These are phyloP conservation scores for Amaurobius ferox DNA, from an alignment of 2,888 invertebrate genomes.

Conservation along the genomic window DNA sequence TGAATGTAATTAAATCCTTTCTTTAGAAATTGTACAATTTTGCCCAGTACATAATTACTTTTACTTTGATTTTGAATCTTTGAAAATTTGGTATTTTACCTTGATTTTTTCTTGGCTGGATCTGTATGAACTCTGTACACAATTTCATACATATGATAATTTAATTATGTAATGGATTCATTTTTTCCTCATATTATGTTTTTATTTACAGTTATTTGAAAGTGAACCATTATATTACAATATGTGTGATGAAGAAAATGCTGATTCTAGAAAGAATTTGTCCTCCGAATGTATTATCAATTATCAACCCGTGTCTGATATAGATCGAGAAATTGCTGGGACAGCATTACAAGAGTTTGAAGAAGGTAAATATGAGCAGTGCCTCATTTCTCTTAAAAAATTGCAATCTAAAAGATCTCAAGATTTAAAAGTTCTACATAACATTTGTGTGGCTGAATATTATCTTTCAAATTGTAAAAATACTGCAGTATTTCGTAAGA, in stretches of 20 bases:
- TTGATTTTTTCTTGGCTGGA: too few relatives aligned
- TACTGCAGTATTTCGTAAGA: slow-evolving; percentile 85
- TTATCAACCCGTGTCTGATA: slow-evolving; percentile 77
- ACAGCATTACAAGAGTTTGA: slow-evolving; percentile 82
- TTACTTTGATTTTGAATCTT: too few relatives aligned
- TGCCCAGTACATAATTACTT: too few relatives aligned
- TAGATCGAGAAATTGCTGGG: slow-evolving; percentile 82
- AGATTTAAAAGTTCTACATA: slow-evolving; percentile 87
- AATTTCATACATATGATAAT: too few relatives aligned
- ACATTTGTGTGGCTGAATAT: slow-evolving; percentile 89
- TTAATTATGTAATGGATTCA: too few relatives aligned
- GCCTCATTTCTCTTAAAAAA: slow-evolving; percentile 83
- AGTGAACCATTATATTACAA: too few relatives aligned
- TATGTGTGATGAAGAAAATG: slow-evolving; percentile 54
- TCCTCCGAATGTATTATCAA: slow-evolving; percentile 15
- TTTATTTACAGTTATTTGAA: too few relatives aligned
- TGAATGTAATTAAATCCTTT: too few relatives aligned
- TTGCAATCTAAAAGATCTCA: slow-evolving; percentile 81
- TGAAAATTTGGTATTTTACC: too few relatives aligned
- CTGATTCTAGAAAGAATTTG: slow-evolving; percentile 30
- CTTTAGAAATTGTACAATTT: too few relatives aligned
- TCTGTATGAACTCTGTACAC: too few relatives aligned
- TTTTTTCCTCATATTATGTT: too few relatives aligned
- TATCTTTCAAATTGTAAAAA: slow-evolving; percentile 83
- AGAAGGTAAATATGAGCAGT: slow-evolving; percentile 82